Conservation (phyloP, 2,888 invertebrate species). For the Octonoba sinensis region DNA sequence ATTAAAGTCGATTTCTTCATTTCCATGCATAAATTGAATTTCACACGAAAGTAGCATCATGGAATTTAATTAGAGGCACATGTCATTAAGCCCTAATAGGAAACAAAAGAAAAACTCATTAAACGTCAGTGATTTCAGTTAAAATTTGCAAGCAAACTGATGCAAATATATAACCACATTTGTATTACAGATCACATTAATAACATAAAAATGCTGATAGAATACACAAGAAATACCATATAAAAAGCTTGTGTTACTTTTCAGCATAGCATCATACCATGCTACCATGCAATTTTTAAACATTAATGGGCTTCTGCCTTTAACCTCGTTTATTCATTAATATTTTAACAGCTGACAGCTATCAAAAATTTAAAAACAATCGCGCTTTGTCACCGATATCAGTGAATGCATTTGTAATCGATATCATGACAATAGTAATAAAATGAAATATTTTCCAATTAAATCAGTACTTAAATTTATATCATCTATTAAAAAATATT, state of each 20-base stretch:
- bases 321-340: background rate
- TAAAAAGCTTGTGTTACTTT: background rate
- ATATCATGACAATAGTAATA: too few species aligned
- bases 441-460: too few species aligned
- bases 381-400: slow-evolving; percentile 15
- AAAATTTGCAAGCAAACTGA: too few species aligned
- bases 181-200: background rate
- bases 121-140: too few species aligned
- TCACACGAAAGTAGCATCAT: background rate
- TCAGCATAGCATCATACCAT: background rate
- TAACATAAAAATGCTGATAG: background rate
- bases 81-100: too few species aligned
- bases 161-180: too few species aligned
- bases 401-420: too few species aligned
- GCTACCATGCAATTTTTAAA: background rate
- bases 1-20: slow-evolving; percentile 6
- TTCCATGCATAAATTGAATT: background rate
- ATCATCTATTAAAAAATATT: too few species aligned
- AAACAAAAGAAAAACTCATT: too few species aligned
- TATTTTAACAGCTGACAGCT: slow-evolving; percentile 3
- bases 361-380: slow-evolving; percentile 17
- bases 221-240: background rate
- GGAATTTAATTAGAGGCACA: too few species aligned
- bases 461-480: too few species aligned
- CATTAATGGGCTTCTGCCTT: background rate